phyloP scores from a whole-genome alignment of 2,888 invertebrate species.

The Panzeria rudis region DNA sequence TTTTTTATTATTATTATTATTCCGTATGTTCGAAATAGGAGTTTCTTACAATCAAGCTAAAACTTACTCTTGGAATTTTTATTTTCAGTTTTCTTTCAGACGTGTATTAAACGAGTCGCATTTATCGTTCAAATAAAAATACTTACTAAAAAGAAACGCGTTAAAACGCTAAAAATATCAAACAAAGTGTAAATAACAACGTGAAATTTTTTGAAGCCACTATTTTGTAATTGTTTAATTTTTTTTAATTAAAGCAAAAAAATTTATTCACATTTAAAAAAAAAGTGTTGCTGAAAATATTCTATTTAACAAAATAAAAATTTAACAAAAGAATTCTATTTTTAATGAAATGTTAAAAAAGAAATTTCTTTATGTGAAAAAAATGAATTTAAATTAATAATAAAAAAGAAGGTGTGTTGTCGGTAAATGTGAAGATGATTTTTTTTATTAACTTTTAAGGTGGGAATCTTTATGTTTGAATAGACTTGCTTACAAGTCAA shows the following conservation, averaged over 20 bases:
- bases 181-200: conserved; percentile 28
- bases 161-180: conserved; percentile 13
- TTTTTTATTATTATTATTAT: conserved; percentile 19
- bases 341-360: conserved; percentile 32
- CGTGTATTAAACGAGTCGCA: conserved; percentile 73
- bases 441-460: conserved; percentile 40
- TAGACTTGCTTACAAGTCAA: conserved; percentile 41
- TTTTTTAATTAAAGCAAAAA: conserved; percentile 20
- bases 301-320: not conserved
- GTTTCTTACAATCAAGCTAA: conserved; percentile 60
- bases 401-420: conserved; percentile 58
- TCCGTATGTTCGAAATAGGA: conserved; percentile 41
- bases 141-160: conserved; percentile 34
- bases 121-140: conserved; percentile 45
- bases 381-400: conserved; percentile 35
- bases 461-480: conserved; percentile 46
- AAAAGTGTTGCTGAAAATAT: conserved; percentile 24
- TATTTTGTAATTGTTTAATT: conserved; percentile 36
- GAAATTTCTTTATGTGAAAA: conserved; percentile 34
- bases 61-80: conserved; percentile 73
- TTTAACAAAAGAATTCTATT: conserved; percentile 39
- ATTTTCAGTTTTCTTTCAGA: conserved; percentile 74
- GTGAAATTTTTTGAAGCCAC: conserved; percentile 29
- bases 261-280: conserved; percentile 13
- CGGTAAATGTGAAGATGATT: conserved; percentile 25